Evolutionary conservation across 2,113 vertebrate species (phyloP), one percentile per base, ranked within the genome.

Genomic region (Gallinago paraguaiae): DNA sequence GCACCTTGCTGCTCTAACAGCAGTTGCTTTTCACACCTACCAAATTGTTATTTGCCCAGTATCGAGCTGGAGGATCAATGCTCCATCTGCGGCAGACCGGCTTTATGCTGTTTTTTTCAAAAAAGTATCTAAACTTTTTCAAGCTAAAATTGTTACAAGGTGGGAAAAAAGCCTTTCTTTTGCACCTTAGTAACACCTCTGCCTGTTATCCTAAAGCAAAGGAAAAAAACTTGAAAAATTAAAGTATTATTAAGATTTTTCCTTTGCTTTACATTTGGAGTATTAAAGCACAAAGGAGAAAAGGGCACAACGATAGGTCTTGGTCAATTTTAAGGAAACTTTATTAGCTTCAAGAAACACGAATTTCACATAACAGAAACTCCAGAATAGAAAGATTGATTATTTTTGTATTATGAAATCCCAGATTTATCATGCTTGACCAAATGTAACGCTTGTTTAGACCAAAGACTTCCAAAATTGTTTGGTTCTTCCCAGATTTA

Each of bases 11-110:
- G 69, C 63, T 96, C 0, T 23, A 77, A 41, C 88, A 81, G 63
- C 78, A 39, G 77, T 6, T 71, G 81, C 81, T 84, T 82, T 88
- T 96, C 70, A 75, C 95, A 86, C 89, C 72, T 35, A 19, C 63
- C 75, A 71, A 85, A 43, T 82, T 75, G 90, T 37, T 92, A 59
- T 84, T 93, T 84, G 70, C 2, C 7, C 11, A 35, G 28, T 53
- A 89, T 51, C 57, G 93, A 94, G 86, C 83, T 60, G 45, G 43
- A 24, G 65, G 88, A 82, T 85, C 88, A 74, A 90, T 76, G 74
- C 76, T 65, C 68, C n/a, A 78, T 84, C 83, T 77, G 68, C 60
- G 82, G 72, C 48, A 79, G 17, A 61, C 48, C 72, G 23, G 30
- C n/a, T 89, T 85, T 11, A 60, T 8, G 0, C 0, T 35, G 6